phyloP scores from a whole-genome alignment of 1,140 invertebrate genomes.

The Brachionus rubens region DNA sequence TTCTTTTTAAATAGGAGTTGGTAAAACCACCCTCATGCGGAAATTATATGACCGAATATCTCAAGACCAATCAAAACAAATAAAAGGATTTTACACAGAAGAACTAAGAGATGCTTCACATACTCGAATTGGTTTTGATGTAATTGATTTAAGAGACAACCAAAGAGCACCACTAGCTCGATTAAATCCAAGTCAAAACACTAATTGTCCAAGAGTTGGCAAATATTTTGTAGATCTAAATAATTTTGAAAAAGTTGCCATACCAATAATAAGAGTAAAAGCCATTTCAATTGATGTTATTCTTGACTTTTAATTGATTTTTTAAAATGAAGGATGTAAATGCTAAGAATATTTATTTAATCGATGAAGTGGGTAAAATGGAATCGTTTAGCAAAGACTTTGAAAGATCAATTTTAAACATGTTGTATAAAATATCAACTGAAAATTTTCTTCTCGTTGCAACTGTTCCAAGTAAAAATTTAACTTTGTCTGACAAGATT shows the following conservation, averaged over 20 bases:
- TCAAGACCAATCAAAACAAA: no score
- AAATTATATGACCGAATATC: not conserved
- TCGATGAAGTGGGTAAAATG: slow-evolving; percentile 45
- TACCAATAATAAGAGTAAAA: slow-evolving; percentile 3
- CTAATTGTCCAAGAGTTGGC: not conserved
- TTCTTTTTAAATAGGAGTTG: not conserved
- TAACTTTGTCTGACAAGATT: slow-evolving; percentile 26
- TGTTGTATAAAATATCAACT: not conserved
- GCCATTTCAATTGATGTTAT: not conserved
- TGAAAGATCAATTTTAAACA: slow-evolving; percentile 1
- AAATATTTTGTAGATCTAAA: slow-evolving; percentile 26
- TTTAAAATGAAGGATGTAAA: not conserved
- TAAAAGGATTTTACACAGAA: slow-evolving; percentile 43
- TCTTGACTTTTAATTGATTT: not conserved
- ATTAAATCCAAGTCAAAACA: not conserved
- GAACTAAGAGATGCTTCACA: slow-evolving; percentile 7
- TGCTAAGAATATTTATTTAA: not conserved
- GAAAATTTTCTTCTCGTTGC: slow-evolving; percentile 38
- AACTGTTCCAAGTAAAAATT: slow-evolving; percentile 13
- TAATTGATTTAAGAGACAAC: slow-evolving; percentile 24
- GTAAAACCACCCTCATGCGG: slow-evolving; percentile 22
- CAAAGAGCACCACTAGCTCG: not conserved
- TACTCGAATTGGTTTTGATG: slow-evolving; percentile 25
- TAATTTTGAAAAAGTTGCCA: slow-evolving; percentile 19
- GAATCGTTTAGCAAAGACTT: slow-evolving; percentile 26